Evolutionary conservation across 2,888 invertebrate species (phyloP).

Genomic region (Hyppa rectilinea): DNA sequence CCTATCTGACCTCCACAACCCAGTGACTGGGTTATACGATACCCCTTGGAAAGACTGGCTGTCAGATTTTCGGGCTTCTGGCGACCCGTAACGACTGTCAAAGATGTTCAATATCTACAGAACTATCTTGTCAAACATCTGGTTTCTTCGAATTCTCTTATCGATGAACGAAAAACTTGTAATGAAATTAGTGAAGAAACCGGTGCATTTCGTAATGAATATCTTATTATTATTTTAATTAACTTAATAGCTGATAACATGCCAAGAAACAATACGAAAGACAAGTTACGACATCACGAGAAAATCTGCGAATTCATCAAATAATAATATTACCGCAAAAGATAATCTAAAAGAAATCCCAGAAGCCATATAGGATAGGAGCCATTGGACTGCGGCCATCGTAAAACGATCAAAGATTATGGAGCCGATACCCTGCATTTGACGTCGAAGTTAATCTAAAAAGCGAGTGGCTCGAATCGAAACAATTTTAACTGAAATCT

Average conservation of each 20-base stretch:
- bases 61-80: no score
- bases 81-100: no score
- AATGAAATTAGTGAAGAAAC: not conserved
- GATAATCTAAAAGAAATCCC: not conserved
- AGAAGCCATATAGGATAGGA: conserved; percentile 2
- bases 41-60: no score
- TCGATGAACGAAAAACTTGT: conserved; percentile 5
- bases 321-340: not conserved
- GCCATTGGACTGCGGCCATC: not conserved
- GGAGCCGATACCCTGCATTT: conserved; percentile 1
- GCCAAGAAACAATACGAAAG: not conserved
- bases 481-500: conserved; percentile 1
- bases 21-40: no score
- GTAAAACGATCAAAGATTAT: conserved; percentile 18
- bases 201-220: conserved; percentile 4
- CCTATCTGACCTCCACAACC: no score
- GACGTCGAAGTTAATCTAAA: conserved; percentile 12
- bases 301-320: not conserved
- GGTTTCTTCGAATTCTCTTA: conserved; percentile 15
- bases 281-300: not conserved
- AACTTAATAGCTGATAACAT: not conserved
- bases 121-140: conserved; percentile 5
- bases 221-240: conserved; percentile 3
- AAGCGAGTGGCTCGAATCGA: not conserved
- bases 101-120: no score